A percentile compares a stretch with the other conserved stretches of the same genome.
phyloP scores from a whole-genome alignment of 2,797 vertebrate genomes.

The Artibeus lituratus region DNA sequence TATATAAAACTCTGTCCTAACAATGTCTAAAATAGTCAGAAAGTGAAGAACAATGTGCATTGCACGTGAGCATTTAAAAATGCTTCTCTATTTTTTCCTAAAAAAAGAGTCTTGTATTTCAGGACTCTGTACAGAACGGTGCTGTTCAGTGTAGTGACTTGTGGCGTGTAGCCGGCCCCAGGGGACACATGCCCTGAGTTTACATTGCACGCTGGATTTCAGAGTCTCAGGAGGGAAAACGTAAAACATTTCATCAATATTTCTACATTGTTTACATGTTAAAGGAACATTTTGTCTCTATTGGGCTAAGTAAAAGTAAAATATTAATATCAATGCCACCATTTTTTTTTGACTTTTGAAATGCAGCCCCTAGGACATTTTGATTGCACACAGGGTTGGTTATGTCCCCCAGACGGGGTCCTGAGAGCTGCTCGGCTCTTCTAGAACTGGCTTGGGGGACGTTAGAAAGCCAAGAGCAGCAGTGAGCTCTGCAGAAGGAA shows the following conservation, averaged over 20 bases:
- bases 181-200: background rate
- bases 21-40: background rate
- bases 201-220: background rate
- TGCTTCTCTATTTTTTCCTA: background rate
- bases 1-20: background rate
- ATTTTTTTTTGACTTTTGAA: background rate
- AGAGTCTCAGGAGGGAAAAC: background rate
- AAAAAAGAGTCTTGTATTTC: background rate
- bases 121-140: background rate
- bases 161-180: background rate
- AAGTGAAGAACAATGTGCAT: background rate
- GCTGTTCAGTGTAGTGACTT: background rate
- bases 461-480: background rate
- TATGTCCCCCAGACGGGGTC: background rate
- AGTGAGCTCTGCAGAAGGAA: background rate
- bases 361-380: background rate
- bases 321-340: background rate
- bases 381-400: fast-evolving
- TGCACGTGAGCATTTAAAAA: background rate
- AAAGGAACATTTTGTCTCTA: background rate
- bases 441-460: background rate
- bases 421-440: no score
- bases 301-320: background rate
- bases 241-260: background rate
- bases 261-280: background rate